These are phyloP conservation scores for Drosophila orena DNA, from an alignment of 1,140 invertebrate genomes.

Conservation along the genomic window DNA sequence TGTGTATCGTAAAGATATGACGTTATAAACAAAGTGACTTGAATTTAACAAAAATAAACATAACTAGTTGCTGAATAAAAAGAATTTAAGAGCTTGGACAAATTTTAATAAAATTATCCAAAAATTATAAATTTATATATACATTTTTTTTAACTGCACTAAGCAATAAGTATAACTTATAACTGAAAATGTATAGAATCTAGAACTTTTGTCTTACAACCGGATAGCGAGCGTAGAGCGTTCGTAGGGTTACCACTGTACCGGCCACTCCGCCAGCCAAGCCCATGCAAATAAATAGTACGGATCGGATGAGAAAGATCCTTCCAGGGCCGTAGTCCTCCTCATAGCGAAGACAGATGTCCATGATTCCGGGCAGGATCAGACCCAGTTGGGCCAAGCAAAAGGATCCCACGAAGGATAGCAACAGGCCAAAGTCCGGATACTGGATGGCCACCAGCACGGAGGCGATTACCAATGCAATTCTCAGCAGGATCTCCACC, in stretches of 20 bases:
- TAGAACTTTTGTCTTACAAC: background rate
- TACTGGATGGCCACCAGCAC: conserved; percentile 58
- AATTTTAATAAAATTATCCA: too few species aligned
- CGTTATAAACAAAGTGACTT: background rate
- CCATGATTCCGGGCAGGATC: conserved; percentile 55
- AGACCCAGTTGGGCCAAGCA: conserved; percentile 59
- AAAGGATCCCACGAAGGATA: conserved; percentile 60
- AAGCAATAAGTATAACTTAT: too few species aligned
- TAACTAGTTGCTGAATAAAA: too few species aligned
- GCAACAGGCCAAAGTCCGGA: conserved; percentile 52
- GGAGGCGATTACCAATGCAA: conserved; percentile 54
- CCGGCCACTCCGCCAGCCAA: conserved; percentile 45
- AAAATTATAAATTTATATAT: too few species aligned
- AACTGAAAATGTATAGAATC: too few species aligned
- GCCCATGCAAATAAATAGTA: conserved; percentile 41
- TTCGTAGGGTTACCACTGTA: conserved; percentile 18
- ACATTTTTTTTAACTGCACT: too few species aligned
- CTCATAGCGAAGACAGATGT: conserved; percentile 47
- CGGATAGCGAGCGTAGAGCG: conserved; percentile 4
- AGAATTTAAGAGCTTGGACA: too few species aligned
- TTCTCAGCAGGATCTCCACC: conserved; percentile 43
- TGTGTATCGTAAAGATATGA: background rate
- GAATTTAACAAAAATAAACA: background rate
- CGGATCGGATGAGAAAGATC: conserved; percentile 31
- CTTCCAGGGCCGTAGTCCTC: conserved; percentile 44